These are phyloP conservation scores for Pyrocephalus nanus DNA, from an alignment of 2,797 vertebrate species.

Conservation along the genomic window DNA sequence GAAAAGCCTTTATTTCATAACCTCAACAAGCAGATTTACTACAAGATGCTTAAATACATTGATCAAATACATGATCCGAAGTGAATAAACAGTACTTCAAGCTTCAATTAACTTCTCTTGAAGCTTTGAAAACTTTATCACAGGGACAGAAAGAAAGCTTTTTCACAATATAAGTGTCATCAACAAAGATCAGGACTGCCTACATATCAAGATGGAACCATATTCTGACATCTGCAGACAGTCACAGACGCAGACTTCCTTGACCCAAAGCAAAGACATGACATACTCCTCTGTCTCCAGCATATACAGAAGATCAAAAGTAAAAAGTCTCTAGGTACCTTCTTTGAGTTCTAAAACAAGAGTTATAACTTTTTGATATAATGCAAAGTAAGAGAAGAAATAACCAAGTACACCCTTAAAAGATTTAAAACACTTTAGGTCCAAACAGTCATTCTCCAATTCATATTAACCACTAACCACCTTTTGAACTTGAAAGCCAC, in stretches of 20 bases:
- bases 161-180: neutral
- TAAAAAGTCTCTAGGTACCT: neutral
- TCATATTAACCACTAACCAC: neutral
- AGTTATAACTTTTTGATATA: neutral
- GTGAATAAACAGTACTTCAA: neutral
- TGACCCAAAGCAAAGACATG: neutral
- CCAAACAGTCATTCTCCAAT: neutral
- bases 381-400: neutral
- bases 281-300: neutral
- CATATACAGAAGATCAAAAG: neutral
- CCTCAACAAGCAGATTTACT: neutral
- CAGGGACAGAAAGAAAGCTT: neutral
- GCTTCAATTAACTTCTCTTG: neutral
- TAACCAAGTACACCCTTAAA: neutral
- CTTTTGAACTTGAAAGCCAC: conserved; percentile 26
- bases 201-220: neutral
- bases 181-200: neutral
- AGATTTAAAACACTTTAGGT: neutral
- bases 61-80: neutral
- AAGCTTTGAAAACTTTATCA: neutral
- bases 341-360: neutral
- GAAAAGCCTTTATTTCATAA: neutral
- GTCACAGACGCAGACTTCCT: accelerated
- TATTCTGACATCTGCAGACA: neutral
- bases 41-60: neutral